Base-by-base conservation (phyloP, 2,113 vertebrate species). In the Carassius gibelio region DNA sequence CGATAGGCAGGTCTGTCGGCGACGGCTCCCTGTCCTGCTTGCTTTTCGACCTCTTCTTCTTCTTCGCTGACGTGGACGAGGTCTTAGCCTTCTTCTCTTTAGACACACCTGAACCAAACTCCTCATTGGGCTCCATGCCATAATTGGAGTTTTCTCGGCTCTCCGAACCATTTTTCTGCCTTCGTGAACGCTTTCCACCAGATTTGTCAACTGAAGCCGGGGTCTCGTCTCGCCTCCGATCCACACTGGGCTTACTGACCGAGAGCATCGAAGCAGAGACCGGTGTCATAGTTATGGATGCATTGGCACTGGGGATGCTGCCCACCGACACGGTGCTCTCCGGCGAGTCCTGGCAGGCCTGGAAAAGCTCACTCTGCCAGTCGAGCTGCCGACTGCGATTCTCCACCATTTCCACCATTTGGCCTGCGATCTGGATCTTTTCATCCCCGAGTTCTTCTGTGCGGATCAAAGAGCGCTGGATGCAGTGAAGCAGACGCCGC, bases 371-470 rank as follows among this genome's bases (percentile, higher is more conserved):
- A 64, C 96, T 95, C 0, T 98, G 97, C 90, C 97, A 96, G 89
- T 99, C 98, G 71, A 99, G 96, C 88, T 99, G 98, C 75, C 97
- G 93, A 19, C 95, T 95, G 85, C 97, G 95, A 91, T 98, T 99
- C 90, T 99, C 98, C 62, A 98, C 97, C 4, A 98, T 88, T 93
- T 99, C 98, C 88, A 98, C 97, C 98, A 99, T 99, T 92, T 99
- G 98, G 84, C 96, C 96, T 36, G 97, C 98, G 0, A 99, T 97
- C 89, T 99, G 97, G 87, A 99, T 98, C 91, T 99, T 99, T 93
- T 99, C 97, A 0, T 99, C 98, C 0, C 97, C 98, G 2, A 99
- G 95, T 81, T 99, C 98, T 89, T 99, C 97, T 89, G 97, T 98
- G 21, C 96, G 96, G 82, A 99, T 99, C 90, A 99, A 90, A 0